Evolutionary conservation across 2,888 invertebrate species (phyloP).

Genomic region (Sialis lutaria): DNA sequence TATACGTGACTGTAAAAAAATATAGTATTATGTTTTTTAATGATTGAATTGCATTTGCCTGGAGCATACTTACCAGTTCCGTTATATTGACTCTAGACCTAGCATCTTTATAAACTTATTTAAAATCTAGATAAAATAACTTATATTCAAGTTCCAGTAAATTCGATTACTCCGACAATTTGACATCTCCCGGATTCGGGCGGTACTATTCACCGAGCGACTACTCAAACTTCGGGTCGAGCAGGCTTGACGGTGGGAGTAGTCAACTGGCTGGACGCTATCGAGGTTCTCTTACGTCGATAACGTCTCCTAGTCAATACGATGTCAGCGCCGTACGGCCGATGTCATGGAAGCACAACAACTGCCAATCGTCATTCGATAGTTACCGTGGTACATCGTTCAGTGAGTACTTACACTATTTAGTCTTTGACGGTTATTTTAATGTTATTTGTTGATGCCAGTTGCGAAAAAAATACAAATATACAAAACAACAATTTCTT

Average conservation of each 20-base stretch:
- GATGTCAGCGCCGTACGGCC: conserved; percentile 11
- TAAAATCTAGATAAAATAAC: no score
- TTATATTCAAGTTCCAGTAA: not conserved
- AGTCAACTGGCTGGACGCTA: conserved; percentile 20
- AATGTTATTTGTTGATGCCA: not conserved
- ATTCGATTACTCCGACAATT: conserved; percentile 7
- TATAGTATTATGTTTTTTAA: no score
- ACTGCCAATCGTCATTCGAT: conserved; percentile 19
- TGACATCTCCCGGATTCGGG: conserved; percentile 8
- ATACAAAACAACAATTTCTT: no score
- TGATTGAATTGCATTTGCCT: no score
- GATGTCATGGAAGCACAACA: conserved; percentile 8
- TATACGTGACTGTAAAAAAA: no score
- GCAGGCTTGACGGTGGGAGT: conserved; percentile 8
- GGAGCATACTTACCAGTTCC: no score
- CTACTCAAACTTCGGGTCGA: conserved; percentile 10
- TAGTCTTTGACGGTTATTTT: no score
- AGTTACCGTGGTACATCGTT: conserved; percentile 4
- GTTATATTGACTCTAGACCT: no score
- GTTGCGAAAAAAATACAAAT: not conserved
- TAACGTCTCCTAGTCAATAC: conserved; percentile 21
- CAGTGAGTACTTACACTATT: conserved; percentile 3
- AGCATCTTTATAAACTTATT: no score
- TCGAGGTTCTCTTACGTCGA: conserved; percentile 23
- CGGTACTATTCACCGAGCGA: conserved; percentile 8